Percentiles rank a stretch among this genome's conserved stretches.
These are phyloP conservation scores for Pleuronectes platessa DNA, from an alignment of 2,113 vertebrate genomes.

Conservation along the genomic window DNA sequence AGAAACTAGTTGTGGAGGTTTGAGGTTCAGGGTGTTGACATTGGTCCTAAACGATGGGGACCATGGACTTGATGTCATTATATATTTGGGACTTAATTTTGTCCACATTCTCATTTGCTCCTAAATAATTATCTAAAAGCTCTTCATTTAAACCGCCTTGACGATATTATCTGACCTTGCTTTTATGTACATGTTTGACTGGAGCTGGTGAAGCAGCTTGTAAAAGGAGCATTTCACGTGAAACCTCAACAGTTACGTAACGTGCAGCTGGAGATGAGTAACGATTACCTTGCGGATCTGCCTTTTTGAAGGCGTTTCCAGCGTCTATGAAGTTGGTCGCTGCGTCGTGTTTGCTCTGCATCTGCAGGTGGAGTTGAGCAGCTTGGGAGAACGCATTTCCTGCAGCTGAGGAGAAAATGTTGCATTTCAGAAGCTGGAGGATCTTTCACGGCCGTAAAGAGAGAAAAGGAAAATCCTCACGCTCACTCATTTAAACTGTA, in stretches of 20 bases:
- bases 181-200: not conserved
- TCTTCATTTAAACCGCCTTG: too few species aligned
- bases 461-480: too few species aligned
- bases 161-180: not conserved
- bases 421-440: not conserved
- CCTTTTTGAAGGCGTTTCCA: constrained; percentile 95
- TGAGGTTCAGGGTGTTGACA: too few species aligned
- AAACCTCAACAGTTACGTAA: not conserved
- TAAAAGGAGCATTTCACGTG: not conserved
- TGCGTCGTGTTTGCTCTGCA: constrained; percentile 94
- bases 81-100: too few species aligned
- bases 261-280: not conserved
- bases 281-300: constrained; percentile 90
- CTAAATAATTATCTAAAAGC: too few species aligned
- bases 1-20: not conserved
- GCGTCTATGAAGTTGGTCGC: constrained; percentile 93
- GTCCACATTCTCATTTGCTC: too few species aligned
- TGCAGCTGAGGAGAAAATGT: constrained; percentile 83
- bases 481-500: not conserved
- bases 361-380: constrained; percentile 89
- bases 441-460: not conserved
- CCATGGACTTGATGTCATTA: too few species aligned
- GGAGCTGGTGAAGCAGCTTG: not conserved
- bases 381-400: constrained; percentile 93
- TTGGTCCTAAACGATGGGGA: too few species aligned